Base-by-base conservation (phyloP, 2,888 invertebrate genomes). In the Pachycephus smyrnensis region DNA sequence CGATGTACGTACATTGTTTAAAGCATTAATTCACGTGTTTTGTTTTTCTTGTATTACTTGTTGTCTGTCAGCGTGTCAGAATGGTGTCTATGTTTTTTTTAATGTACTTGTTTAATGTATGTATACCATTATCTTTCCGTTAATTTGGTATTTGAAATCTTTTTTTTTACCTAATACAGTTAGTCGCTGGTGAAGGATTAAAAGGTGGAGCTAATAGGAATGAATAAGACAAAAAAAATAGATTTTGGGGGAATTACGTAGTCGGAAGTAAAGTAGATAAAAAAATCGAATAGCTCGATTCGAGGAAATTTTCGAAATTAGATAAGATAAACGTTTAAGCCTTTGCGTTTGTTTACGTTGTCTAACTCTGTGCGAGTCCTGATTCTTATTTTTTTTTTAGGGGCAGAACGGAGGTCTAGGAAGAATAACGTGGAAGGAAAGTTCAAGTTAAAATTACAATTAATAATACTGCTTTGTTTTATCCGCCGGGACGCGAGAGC, bases 391-490 rank as follows among this genome's bases (percentile, higher is more conserved):
- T 32, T 75, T 75, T 68, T 73, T 55, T 73, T 15, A 15, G 35
- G 68, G 73, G 32, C 37, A 32, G 71, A 78, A 76, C 55, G 74
- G 77, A 78, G 69, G 55, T 68, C 69, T 73, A 32, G 37, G 71
- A 71, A 69, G 4, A n/a, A 71, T 71, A 23, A 55, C 6, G 55
- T 9, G 55, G 55, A 55, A 55, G 23, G 9, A 23, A 55, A 55
- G 23, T 55, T 55, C 9, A 55, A 55, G 23, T 9, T 23, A 81
- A 84, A 82, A 88, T 87, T 87, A 88, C 87, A 88, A 85, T 80
- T 75, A 76, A 81, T 88, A 88, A 88, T 88, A 88, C 88, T 88
- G 88, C 79, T 88, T 82, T 81, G 83, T 88, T 84, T 82, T 78
- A 77, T 77, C 76, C 74, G 33, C 36, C 73, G 69, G 79, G 76